phyloP scores from a whole-genome alignment of 2,888 invertebrate genomes.

The Plebejus melissa region DNA sequence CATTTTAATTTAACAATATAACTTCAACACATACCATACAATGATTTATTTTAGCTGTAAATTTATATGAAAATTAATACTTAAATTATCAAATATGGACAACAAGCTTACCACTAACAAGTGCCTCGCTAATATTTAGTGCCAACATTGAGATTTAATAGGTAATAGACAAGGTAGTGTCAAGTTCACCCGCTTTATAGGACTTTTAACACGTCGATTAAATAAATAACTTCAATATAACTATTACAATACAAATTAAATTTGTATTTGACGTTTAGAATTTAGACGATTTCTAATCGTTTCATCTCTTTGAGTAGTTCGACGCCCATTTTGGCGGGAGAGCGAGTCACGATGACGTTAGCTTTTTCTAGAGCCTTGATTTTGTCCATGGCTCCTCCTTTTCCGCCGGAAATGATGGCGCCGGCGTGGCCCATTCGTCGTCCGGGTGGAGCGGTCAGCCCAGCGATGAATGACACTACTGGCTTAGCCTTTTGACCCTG shows the following conservation, averaged over 20 bases:
- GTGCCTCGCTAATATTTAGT: conserved; percentile 29
- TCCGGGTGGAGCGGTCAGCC: conserved; percentile 98
- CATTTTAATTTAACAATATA: conserved; percentile 28
- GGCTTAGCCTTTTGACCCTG: conserved; percentile 95
- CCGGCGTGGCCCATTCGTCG: conserved; percentile 99
- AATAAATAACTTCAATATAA: conserved; percentile 67
- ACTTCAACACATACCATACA: conserved; percentile 23
- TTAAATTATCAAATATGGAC: conserved; percentile 31
- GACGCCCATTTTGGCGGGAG: conserved; percentile 97
- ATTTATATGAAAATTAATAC: conserved; percentile 26
- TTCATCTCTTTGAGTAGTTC: conserved; percentile 94
- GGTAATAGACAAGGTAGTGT: conserved; percentile 25
- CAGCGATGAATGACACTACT: conserved; percentile 99
- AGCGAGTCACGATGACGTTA: conserved; percentile 95
- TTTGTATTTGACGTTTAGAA: conserved; percentile 42
- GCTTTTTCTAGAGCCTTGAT: conserved; percentile 96
- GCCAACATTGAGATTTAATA: conserved; percentile 29
- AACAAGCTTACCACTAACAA: conserved; percentile 31
- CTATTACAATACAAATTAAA: conserved; percentile 62
- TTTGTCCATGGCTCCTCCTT: conserved; percentile 98
- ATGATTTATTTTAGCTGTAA: conserved; percentile 29
- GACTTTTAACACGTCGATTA: conserved; percentile 41
- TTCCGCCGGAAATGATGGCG: conserved; percentile 99
- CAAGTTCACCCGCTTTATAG: conserved; percentile 26
- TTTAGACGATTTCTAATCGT: conserved; percentile 82